Percentiles rank a stretch among this genome's conserved stretches.
Conservation (phyloP, 2,888 invertebrate species). For the Drosophila histrio region DNA sequence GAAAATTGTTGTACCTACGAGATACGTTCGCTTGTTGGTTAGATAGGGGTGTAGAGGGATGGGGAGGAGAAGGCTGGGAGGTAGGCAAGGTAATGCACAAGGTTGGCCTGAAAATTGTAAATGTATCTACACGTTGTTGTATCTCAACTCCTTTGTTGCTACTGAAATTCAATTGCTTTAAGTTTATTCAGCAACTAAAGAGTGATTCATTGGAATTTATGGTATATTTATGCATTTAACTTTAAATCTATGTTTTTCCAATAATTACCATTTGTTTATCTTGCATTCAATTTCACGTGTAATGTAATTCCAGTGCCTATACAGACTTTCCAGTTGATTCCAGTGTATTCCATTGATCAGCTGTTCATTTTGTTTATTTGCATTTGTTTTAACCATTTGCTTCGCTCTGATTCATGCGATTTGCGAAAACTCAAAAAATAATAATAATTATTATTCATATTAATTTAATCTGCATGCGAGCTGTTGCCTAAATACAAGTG, state of each 20-base stretch:
- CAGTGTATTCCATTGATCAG: constrained; percentile 17
- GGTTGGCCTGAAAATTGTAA: neutral
- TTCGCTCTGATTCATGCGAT: constrained; percentile 44
- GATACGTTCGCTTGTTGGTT: constrained; percentile 12
- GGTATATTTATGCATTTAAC: neutral
- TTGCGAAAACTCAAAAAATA: constrained; percentile 24
- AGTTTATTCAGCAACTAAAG: neutral
- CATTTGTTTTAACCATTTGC: constrained; percentile 5
- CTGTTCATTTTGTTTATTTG: constrained; percentile 29
- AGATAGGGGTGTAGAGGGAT: neutral
- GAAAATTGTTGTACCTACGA: constrained; percentile 57
- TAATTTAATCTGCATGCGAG: constrained; percentile 37
- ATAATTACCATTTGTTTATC: neutral
- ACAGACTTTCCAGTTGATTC: constrained; percentile 9
- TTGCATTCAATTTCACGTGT: constrained; percentile 1
- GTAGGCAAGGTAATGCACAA: neutral
- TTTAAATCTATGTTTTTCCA: constrained; percentile 1
- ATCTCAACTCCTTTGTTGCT: constrained; percentile 3
- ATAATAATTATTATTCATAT: constrained; percentile 15
- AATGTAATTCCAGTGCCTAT: constrained; percentile 10
- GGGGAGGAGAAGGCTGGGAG: neutral
- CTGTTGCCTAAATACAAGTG: constrained; percentile 6
- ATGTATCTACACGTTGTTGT: neutral
- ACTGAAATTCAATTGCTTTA: neutral
- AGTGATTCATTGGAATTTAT: neutral